These are phyloP conservation scores for Tachyglossus aculeatus DNA, from an alignment of 2,797 vertebrate species.

Conservation along the genomic window DNA sequence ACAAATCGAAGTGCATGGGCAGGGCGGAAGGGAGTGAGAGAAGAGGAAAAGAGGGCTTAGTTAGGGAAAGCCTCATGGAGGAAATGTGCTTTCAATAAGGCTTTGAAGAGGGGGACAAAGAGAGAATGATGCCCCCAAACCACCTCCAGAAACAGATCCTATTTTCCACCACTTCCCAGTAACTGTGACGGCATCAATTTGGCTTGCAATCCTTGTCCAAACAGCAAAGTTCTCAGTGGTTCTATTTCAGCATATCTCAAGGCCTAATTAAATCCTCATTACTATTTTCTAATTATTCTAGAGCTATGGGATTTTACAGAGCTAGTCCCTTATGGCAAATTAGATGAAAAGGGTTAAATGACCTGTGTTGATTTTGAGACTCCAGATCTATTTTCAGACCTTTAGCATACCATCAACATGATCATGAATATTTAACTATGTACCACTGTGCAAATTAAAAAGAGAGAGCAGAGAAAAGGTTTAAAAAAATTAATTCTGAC, in stretches of 20 bases:
- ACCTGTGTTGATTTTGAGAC: constrained; percentile 72
- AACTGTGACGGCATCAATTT: constrained; percentile 52
- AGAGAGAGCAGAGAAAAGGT: constrained; percentile 78
- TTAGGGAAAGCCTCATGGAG: no score
- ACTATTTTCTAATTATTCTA: constrained; percentile 78
- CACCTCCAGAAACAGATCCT: constrained; percentile 68
- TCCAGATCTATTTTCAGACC: constrained; percentile 69
- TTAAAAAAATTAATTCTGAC: constrained; percentile 80
- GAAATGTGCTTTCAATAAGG: no score
- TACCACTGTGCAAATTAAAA: constrained; percentile 78
- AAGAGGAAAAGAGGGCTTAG: no score
- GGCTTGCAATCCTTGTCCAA: constrained; percentile 59
- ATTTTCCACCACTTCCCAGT: constrained; percentile 66
- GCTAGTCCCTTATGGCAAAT: constrained; percentile 68
- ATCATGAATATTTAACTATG: constrained; percentile 79
- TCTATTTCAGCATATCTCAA: constrained; percentile 73
- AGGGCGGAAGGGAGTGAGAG: no score
- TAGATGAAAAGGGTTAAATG: constrained; percentile 80
- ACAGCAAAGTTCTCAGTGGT: constrained; percentile 70
- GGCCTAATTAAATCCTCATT: constrained; percentile 82
- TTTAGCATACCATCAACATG: constrained; percentile 74
- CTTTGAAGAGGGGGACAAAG: no score
- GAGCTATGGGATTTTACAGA: constrained; percentile 67
- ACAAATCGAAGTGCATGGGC: no score
- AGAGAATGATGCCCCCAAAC: constrained; percentile 63